These are phyloP conservation scores for Cataglyphis altisquamis DNA, from an alignment of 2,888 invertebrate species.

Conservation along the genomic window DNA sequence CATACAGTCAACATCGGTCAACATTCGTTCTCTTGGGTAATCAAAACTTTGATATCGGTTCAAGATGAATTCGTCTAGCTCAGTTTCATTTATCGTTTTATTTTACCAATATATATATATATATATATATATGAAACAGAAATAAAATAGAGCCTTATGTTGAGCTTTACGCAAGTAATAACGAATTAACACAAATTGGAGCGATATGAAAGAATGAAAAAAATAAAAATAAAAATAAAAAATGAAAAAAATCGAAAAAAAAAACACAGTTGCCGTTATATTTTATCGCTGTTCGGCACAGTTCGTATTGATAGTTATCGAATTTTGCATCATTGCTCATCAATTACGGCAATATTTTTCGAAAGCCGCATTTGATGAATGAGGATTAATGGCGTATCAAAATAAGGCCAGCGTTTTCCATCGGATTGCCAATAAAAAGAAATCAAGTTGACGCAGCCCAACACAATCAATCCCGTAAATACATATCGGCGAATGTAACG, in stretches of 20 bases:
- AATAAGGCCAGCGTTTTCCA: conserved; percentile 8
- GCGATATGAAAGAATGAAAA: conserved; percentile 8
- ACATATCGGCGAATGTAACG: conserved; percentile 23
- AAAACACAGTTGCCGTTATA: background rate
- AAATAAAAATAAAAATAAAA: background rate
- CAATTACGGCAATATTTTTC: conserved; percentile 45
- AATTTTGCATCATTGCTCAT: conserved; percentile 28
- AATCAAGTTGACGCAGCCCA: background rate
- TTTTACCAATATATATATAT: background rate
- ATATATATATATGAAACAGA: background rate
- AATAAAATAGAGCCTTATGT: conserved; percentile 14
- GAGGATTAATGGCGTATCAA: conserved; percentile 30
- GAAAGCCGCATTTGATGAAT: conserved; percentile 36
- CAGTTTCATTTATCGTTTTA: background rate
- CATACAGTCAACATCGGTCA: background rate
- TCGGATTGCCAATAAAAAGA: conserved; percentile 19
- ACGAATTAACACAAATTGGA: conserved; percentile 24
- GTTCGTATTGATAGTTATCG: background rate
- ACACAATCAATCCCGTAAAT: conserved; percentile 22
- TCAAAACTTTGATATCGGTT: background rate
- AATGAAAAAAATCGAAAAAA: background rate
- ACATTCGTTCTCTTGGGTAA: background rate
- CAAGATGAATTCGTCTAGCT: background rate
- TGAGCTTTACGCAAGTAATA: background rate
- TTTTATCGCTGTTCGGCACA: background rate